Evolutionary conservation across 2,113 vertebrate genomes (phyloP), one percentile per base, ranked within the genome.

Genomic region (Vimba vimba): DNA sequence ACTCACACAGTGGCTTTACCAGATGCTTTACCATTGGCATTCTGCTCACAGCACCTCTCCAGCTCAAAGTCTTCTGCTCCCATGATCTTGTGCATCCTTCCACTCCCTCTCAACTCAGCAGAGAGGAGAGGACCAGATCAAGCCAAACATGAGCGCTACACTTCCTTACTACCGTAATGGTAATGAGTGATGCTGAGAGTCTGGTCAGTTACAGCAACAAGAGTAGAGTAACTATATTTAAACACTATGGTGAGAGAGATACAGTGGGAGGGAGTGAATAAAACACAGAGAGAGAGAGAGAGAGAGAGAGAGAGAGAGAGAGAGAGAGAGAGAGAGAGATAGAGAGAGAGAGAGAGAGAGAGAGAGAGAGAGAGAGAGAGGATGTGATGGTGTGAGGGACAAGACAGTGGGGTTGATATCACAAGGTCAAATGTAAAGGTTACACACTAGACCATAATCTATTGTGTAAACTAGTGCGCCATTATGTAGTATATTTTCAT

Each of bases 61-160:
- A 95, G 93, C 84, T 94, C 95, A 82, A 95, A 96, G 87, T 96
- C 96, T 91, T 96, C 94, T 89, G 94, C 93, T 86, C 95, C 95
- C 36, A 95, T 95, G 50, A 93, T 95, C 94, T 95, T 95, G 94
- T 96, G 94, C 96, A 97, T 96, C 95, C 94, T 96, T 94, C 92
- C 66, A 39, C 92, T 85, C 90, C 90, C 91, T 92, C 93, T 88
- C 90, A 88, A 89, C 90, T 91, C 89, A 93, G 85, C 77, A 86
- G 82, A 89, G 88, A 75, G 79, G 90, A 84, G 91, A 91, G 13
- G 66, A 69, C 33, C 66, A 39, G 86, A 94, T 92, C 93, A 64
- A 25, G 50, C n/a, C n/a, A 17, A 79, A 43, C 0, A 3, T 59
- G 33, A 79, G 10, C 6, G 0, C 55, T 81, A 86, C 36, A 81